Evolutionary conservation across 2,888 invertebrate species (phyloP).

Genomic region (Microctonus hyperodae): DNA sequence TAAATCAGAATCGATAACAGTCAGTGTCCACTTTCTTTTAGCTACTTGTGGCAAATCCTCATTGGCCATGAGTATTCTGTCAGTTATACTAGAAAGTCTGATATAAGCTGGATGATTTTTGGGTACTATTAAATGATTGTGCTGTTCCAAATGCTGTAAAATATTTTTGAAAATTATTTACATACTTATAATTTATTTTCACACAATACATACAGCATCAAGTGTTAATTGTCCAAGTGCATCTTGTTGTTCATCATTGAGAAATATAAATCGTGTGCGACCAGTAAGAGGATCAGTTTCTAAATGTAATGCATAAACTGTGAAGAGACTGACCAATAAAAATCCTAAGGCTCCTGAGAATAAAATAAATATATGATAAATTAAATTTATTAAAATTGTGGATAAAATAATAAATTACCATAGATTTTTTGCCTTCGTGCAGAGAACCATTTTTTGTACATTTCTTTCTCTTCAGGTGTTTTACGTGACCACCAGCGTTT

Average conservation of each 20-base stretch:
- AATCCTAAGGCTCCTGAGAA: constrained; percentile 46
- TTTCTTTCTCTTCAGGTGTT: constrained; percentile 53
- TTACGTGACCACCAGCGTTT: constrained; percentile 63
- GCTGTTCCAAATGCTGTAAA: constrained; percentile 54
- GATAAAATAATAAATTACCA: constrained; percentile 8
- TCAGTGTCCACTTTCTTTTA: constrained; percentile 64
- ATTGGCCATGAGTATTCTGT: constrained; percentile 63
- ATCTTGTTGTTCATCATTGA: constrained; percentile 62
- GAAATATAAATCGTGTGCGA: constrained; percentile 65
- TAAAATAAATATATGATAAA: not conserved
- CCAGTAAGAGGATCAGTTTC: constrained; percentile 66
- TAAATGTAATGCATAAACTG: constrained; percentile 61
- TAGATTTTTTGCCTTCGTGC: constrained; percentile 34
- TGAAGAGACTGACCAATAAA: constrained; percentile 38
- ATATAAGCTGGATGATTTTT: constrained; percentile 57
- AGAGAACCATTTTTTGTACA: constrained; percentile 45
- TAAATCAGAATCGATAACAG: constrained; percentile 62
- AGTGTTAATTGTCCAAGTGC: constrained; percentile 59
- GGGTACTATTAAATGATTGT: constrained; percentile 51
- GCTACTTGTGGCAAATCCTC: constrained; percentile 62
- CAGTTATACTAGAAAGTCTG: constrained; percentile 59
- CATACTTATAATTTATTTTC: too few species aligned
- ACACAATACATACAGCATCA: constrained; percentile 47
- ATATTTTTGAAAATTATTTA: constrained; percentile 10
- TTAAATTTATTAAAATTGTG: not conserved